A percentile compares a stretch with the other conserved stretches of the same genome.
These are phyloP conservation scores for Daktulosphaira vitifoliae DNA, from an alignment of 1,140 invertebrate genomes.

Conservation along the genomic window DNA sequence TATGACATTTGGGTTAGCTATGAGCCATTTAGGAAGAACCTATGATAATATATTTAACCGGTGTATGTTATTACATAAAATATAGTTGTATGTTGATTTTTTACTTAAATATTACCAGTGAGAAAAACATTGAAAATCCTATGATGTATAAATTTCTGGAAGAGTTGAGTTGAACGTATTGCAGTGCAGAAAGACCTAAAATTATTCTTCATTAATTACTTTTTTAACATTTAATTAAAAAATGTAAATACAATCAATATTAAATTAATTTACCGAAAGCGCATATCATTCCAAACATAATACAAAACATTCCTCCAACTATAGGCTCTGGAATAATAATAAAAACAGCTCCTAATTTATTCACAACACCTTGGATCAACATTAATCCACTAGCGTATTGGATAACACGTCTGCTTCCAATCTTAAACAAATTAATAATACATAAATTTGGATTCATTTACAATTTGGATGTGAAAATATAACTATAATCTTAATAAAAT, in stretches of 20 bases:
- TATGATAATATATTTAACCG: too few species aligned
- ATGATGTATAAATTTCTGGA: slow-evolving; percentile 77
- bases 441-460: too few species aligned
- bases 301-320: slow-evolving; percentile 77
- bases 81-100: too few species aligned
- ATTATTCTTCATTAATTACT: too few species aligned
- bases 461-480: not conserved
- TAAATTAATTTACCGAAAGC: slow-evolving; percentile 54
- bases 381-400: slow-evolving; percentile 69
- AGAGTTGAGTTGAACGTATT: slow-evolving; percentile 72
- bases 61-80: too few species aligned
- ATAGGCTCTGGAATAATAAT: slow-evolving; percentile 82
- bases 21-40: slow-evolving; percentile 68
- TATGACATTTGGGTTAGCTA: slow-evolving; percentile 54
- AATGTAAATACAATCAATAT: not conserved
- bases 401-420: slow-evolving; percentile 76
- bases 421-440: too few species aligned
- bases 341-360: slow-evolving; percentile 76
- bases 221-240: too few species aligned
- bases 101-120: slow-evolving; percentile 54
- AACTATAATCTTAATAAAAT: not conserved
- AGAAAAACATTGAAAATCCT: slow-evolving; percentile 79
- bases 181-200: slow-evolving; percentile 64
- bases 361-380: slow-evolving; percentile 68
- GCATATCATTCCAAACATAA: slow-evolving; percentile 79